Evolutionary conservation across 2,888 invertebrate species (phyloP), one percentile per base, ranked within the genome.

Genomic region (Resseliella maxima): DNA sequence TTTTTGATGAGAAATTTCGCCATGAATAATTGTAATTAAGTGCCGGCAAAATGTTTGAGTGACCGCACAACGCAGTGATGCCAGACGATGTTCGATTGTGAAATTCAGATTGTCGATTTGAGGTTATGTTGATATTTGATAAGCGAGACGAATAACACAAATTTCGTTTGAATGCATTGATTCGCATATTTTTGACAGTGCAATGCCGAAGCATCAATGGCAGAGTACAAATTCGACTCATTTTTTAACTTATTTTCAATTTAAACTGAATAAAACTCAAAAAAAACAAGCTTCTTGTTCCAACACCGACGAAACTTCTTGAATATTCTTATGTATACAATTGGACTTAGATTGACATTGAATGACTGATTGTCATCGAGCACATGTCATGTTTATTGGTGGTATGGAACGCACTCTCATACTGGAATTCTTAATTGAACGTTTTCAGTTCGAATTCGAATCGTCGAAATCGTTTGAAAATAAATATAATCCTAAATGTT

Each of bases 311-410:
- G 72, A 72, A 31, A 31, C 72, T 72, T 72, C 72, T 72, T 72
- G 72, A 72, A 72, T 59, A 1, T 24, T 59, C 12, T 59, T n/a
- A 10, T 72, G 31, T 72, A 72, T 72, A 72, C 72, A 72, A 59
- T 24, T 18, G 31, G 72, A n/a, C n/a, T n/a, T 24, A 10, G 0
- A 31, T 2, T 72, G 72, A 72, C 72, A 31, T 72, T 31, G 0
- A 15, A 72, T 72, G 35, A 72, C 72, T 31, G 10, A 50, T 50
- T n/a, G 24, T 15, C 31, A 31, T 12, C 31, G 2, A 3, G 5
- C 72, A 72, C 0, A 8, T 72, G 72, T 18, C 72, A 72, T 15
- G 59, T 72, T 15, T 15, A n/a, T 59, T 27, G 59, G 15, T 24
- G 27, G 50, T 3, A 21, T 59, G 15, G 35, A 72, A 72, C 72